Evolutionary conservation across 1,140 invertebrate species (phyloP), one percentile per base, ranked within the genome.

Genomic region (Zaprionus davidi): DNA sequence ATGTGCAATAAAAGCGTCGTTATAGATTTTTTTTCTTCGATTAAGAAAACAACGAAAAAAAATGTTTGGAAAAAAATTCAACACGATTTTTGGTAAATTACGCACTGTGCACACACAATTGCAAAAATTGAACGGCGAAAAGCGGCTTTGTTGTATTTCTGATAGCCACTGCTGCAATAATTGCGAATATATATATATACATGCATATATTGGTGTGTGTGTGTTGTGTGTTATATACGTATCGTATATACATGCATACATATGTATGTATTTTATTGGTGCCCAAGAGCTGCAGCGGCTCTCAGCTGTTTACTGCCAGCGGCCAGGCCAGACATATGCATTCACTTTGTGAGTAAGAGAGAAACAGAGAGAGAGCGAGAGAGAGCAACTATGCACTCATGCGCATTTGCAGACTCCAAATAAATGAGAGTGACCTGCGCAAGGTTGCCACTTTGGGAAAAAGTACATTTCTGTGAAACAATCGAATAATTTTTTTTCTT

Each of bases 301-400:
- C 82, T 85, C 82, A 85, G 82, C 82, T 85, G 82, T 85, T 85
- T 82, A 63, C 34, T 58, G 46, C 20, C 46, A 74, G 55, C 65
- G 57, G 51, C 57, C 59, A 66, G 57, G 51, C 57, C 59, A 66
- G 24, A 66, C 71, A 68, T 6, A 79, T 70, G 71, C 60, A 70
- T 55, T 55, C 41, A 31, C n/a, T 62, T 56, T 20, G 22, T n/a
- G 56, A 38, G 56, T 3, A 26, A 57, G 55, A 34, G 9, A 34
- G 31, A 31, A 5, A n/a, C n/a, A 13, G 12, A 56, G 65, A 20
- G 57, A 60, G 53, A 7, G 28, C 6, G 7, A 76, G 60, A 17
- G 68, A 71, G 73, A 65, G 55, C 60, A 55, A 71, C 72, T 64
- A 71, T 76, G 73, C 60, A 62, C 59, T 66, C 70, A 76, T 76